These are phyloP conservation scores for Desmodus rotundus DNA, from an alignment of 2,113 vertebrate genomes.

Conservation along the genomic window DNA sequence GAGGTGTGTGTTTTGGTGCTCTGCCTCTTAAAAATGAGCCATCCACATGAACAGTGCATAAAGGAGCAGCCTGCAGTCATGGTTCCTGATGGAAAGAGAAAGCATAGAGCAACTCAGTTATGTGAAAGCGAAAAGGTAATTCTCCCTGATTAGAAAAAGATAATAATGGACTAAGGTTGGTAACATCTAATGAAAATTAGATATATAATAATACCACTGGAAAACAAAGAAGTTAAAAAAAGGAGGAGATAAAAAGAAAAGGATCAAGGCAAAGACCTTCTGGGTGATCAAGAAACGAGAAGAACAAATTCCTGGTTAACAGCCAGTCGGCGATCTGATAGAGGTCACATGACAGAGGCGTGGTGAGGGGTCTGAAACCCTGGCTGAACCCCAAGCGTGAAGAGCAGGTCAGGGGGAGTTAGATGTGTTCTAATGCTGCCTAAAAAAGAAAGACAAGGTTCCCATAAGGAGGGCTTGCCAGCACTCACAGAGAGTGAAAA, in stretches of 20 bases:
- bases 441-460: neutral
- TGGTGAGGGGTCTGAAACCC: neutral
- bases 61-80: neutral
- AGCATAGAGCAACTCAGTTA: neutral
- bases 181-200: neutral
- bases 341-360: neutral
- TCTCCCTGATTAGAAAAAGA: neutral
- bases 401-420: neutral
- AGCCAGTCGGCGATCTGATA: neutral
- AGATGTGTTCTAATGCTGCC: neutral
- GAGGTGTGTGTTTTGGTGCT: neutral
- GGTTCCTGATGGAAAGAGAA: neutral
- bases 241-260: neutral
- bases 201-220: neutral
- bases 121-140: neutral
- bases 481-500: neutral
- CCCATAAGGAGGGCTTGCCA: neutral
- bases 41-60: neutral
- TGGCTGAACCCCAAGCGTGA: neutral
- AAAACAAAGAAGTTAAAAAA: constrained; percentile 19
- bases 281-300: neutral
- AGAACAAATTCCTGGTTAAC: neutral
- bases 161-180: neutral
- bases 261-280: neutral
- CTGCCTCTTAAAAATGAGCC: constrained; percentile 15